Evolutionary conservation across 2,797 vertebrate species (phyloP).

Genomic region (Acanthurus lineatus): DNA sequence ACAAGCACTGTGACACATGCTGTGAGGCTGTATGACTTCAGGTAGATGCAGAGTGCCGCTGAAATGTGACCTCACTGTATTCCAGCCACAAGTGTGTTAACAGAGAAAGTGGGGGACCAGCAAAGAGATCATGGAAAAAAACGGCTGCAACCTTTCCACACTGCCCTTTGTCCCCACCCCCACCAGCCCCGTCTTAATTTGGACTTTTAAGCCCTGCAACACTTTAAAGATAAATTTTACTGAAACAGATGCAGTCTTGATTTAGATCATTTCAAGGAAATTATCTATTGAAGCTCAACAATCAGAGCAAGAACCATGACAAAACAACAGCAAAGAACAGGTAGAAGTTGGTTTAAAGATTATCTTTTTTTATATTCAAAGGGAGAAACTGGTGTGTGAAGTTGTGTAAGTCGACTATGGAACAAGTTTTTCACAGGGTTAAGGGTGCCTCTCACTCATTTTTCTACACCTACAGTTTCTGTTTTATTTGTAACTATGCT

Average conservation of each 20-base stretch:
- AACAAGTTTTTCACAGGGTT: too few relatives aligned
- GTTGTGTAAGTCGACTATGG: too few relatives aligned
- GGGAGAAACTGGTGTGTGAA: too few relatives aligned
- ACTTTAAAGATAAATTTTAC: background rate
- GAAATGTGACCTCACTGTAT: conserved; percentile 22
- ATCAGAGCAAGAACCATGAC: background rate
- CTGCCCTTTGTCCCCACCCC: background rate
- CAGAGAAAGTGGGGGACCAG: background rate
- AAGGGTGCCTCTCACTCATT: too few relatives aligned
- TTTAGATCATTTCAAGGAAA: background rate
- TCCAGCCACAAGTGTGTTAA: conserved; percentile 20
- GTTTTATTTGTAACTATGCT: too few relatives aligned
- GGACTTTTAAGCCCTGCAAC: background rate
- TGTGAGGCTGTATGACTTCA: background rate
- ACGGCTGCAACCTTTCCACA: background rate
- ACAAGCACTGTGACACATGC: background rate
- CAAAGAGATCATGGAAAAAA: conserved; percentile 7
- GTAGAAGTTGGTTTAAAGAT: background rate
- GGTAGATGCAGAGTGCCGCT: background rate
- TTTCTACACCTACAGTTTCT: too few relatives aligned
- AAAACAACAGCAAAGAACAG: background rate
- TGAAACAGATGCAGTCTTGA: background rate
- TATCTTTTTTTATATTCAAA: background rate
- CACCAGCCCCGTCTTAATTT: too few relatives aligned
- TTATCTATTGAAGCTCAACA: background rate